Evolutionary conservation across 2,113 vertebrate genomes (phyloP), one percentile per base, ranked within the genome.

Genomic region (Nycticorax nycticorax): DNA sequence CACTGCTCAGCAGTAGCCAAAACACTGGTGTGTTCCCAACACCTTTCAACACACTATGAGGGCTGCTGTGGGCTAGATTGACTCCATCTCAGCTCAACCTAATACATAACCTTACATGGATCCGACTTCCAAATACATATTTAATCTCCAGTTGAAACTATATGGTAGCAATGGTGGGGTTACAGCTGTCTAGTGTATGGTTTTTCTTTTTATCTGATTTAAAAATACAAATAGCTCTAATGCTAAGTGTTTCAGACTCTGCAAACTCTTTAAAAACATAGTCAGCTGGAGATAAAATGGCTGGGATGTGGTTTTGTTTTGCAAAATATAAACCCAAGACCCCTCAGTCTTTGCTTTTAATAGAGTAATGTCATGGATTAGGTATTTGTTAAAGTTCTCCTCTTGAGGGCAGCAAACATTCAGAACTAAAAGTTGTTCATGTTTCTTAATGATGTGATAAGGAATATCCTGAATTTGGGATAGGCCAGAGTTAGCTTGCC

Each of bases 381-480:
- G 43, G 1, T 88, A 57, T 33, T 83, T 85, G 45, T 78, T 94
- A 43, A 55, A 76, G 68, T 91, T 93, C 62, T 79, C 95, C 97
- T 97, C 96, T 96, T 92, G 97, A 93, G 96, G 96, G 95, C 97
- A 98, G 97, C 97, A 97, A 47, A 83, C 50, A 59, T 92, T 96
- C 66, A 92, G 68, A 68, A 43, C 94, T 76, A 75, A 47, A 88
- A 62, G n/a, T 62, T 5, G 3, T 28, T 91, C 5, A 1, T 85
- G 57, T 83, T 69, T 81, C 41, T 63, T 68, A 52, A 21, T 35
- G 33, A 7, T 52, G 30, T 63, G 16, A 73, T 73, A 39, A 60
- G 78, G 41, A 76, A 43, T 74, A 62, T 53, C 19, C 23, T 69
- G 63, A 23, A 79, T 72, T 73, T 84, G 60, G 68, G 76, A 45